These are phyloP conservation scores for Cinara cedri DNA, from an alignment of 2,888 invertebrate species.

Conservation along the genomic window DNA sequence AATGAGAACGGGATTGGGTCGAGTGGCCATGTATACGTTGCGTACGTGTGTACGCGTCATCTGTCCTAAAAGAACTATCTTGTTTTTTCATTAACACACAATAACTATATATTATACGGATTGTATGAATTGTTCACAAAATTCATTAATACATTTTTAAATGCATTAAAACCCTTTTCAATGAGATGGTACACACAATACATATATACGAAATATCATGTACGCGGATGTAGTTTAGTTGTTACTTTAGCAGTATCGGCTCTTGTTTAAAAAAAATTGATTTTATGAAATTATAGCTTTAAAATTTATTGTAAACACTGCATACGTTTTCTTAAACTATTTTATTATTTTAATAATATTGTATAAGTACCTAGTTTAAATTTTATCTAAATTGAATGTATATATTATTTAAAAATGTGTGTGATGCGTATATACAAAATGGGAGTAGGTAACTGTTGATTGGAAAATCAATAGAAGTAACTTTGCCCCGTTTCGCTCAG, in stretches of 20 bases:
- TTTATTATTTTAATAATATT: too few species aligned
- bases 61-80: slow-evolving; percentile 1
- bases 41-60: background rate
- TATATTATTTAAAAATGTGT: too few species aligned
- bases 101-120: background rate
- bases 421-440: background rate
- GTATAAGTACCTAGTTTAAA: too few species aligned
- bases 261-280: too few species aligned
- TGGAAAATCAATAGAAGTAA: slow-evolving; percentile 5
- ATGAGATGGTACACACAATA: too few species aligned
- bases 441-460: background rate
- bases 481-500: background rate
- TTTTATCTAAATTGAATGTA: too few species aligned
- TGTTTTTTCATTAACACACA: slow-evolving; percentile 19
- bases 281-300: too few species aligned
- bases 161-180: background rate
- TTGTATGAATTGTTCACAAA: background rate
- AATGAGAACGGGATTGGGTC: slow-evolving; percentile 19
- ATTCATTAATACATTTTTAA: background rate
- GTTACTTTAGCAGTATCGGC: too few species aligned
- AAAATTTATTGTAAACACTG: too few species aligned
- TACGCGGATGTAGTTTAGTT: too few species aligned
- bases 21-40: background rate
- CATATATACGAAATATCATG: too few species aligned
- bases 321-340: too few species aligned